Conservation (phyloP, 2,113 vertebrate genomes). For the Capra hircus region DNA sequence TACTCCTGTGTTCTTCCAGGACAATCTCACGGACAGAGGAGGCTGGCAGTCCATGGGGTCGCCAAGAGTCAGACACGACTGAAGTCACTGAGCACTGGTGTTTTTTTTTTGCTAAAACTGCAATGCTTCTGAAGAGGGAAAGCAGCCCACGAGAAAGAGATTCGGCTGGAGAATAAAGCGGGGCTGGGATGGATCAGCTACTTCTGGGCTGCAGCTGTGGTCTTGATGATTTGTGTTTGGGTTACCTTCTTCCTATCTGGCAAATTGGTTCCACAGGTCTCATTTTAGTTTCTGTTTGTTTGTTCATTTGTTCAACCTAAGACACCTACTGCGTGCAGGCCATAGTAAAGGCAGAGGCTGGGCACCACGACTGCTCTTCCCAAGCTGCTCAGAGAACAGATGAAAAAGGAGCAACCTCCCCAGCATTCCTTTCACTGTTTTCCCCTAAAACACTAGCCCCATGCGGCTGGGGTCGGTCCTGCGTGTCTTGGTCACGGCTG, state of each 20-base stretch:
- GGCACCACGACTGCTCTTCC: neutral
- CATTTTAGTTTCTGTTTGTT: neutral
- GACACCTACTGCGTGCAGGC: neutral
- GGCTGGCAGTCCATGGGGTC: neutral
- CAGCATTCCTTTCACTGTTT: rapidly evolving
- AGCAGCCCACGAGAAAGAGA: rapidly evolving
- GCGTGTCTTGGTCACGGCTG: rapidly evolving
- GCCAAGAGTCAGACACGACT: neutral
- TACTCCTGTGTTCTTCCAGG: neutral
- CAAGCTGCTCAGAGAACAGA: neutral
- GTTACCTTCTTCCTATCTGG: neutral
- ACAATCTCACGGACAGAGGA: neutral
- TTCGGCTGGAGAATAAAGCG: neutral
- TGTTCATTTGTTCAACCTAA: neutral
- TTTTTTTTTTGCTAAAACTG: neutral
- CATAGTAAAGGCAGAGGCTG: rapidly evolving
- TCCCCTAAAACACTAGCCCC: rapidly evolving
- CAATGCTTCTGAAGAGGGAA: neutral
- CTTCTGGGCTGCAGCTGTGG: neutral
- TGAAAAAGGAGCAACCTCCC: rapidly evolving
- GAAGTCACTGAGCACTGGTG: neutral
- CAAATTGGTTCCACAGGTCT: neutral
- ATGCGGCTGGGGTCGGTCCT: rapidly evolving
- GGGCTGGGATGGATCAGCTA: rapidly evolving
- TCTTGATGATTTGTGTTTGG: too few relatives aligned